A percentile compares a stretch with the other conserved stretches of the same genome.
Evolutionary conservation across 2,113 vertebrate genomes (phyloP).

Genomic region (Alligator sinensis): DNA sequence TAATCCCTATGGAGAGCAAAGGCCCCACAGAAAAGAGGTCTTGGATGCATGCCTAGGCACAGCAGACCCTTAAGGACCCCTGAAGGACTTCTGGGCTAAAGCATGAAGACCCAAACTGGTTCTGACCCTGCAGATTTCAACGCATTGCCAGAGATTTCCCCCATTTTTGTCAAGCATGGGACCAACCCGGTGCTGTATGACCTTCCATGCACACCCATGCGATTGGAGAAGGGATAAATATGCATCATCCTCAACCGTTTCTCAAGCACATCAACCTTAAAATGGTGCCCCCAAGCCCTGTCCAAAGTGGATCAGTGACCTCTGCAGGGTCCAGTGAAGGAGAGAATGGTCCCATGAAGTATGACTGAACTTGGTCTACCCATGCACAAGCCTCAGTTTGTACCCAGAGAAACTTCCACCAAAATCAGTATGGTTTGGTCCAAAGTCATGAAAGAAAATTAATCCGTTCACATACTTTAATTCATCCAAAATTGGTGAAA

Average conservation of each 20-base stretch:
- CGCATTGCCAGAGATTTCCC: neutral
- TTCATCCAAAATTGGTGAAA: neutral
- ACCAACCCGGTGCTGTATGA: rapidly evolving
- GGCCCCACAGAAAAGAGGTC: neutral
- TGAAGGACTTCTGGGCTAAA: neutral
- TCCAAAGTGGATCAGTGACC: neutral
- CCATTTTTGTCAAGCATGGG: neutral
- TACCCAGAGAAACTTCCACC: neutral
- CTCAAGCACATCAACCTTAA: neutral
- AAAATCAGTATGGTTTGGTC: neutral
- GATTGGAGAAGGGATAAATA: neutral
- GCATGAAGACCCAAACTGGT: neutral
- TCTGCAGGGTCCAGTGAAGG: neutral
- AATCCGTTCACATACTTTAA: neutral
- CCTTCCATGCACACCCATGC: neutral
- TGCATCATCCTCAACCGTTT: neutral
- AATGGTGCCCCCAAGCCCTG: neutral
- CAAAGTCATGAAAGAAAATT: neutral
- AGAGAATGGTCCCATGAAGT: neutral
- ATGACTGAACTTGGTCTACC: neutral
- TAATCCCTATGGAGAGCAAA: neutral
- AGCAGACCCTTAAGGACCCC: neutral
- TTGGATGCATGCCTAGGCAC: neutral
- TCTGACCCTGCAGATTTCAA: neutral
- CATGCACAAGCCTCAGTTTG: neutral